These are phyloP conservation scores for Ctenopoma multispine DNA, from an alignment of 2,797 vertebrate species.

Conservation along the genomic window DNA sequence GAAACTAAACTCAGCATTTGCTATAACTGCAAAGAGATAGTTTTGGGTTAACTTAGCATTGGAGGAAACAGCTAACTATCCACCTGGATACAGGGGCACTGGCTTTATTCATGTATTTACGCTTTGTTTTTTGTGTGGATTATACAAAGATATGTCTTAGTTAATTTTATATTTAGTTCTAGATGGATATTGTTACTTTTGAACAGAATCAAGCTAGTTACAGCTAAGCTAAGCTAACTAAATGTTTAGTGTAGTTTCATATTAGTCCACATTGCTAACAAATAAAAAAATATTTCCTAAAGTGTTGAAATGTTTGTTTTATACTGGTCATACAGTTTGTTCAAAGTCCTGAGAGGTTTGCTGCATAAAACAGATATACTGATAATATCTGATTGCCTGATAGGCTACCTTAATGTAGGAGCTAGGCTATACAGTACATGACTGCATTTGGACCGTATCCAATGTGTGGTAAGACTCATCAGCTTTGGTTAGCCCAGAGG, in stretches of 20 bases:
- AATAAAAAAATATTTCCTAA: neutral
- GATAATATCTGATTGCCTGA: neutral
- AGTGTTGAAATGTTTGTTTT: neutral
- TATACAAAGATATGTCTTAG: neutral
- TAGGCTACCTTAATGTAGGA: constrained; percentile 10
- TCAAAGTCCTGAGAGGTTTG: neutral
- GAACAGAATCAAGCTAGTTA: no score
- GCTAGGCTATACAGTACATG: constrained; percentile 4
- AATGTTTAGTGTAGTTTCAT: neutral
- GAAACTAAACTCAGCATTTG: no score
- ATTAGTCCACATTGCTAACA: neutral
- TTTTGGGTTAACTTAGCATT: no score
- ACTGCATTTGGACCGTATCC: constrained; percentile 29
- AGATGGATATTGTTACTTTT: neutral
- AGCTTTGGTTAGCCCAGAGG: constrained; percentile 5
- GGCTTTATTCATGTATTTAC: no score
- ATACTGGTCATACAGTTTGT: neutral
- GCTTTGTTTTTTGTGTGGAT: no score
- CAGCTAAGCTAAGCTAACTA: neutral
- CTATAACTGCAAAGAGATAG: no score
- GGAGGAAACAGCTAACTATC: no score
- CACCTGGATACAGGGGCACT: no score
- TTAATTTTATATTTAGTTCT: neutral
- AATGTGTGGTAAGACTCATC: constrained; percentile 33
- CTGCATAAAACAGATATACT: neutral